These are phyloP conservation scores for Heliconius nattereri DNA, from an alignment of 1,140 invertebrate species.

Conservation along the genomic window DNA sequence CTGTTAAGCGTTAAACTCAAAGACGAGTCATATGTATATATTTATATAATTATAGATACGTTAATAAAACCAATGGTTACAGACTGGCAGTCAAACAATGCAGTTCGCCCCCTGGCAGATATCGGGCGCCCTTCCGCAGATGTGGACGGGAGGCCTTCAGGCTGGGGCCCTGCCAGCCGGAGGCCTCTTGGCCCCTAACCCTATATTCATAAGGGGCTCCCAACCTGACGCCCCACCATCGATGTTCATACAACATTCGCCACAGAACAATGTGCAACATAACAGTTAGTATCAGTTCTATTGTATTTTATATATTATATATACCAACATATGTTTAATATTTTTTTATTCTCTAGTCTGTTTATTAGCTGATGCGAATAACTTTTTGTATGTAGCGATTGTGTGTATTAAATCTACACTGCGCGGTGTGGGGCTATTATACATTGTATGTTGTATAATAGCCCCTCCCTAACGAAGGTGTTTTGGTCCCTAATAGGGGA, in stretches of 20 bases:
- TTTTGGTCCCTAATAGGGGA: too few species aligned
- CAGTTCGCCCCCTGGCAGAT: slow-evolving; percentile 84
- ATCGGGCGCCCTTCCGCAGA: slow-evolving; percentile 84
- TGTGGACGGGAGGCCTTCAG: slow-evolving; percentile 87
- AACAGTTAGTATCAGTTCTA: slow-evolving; percentile 58
- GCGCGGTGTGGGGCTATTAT: too few species aligned
- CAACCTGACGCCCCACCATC: slow-evolving; percentile 86
- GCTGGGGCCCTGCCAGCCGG: slow-evolving; percentile 74
- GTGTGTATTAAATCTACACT: slow-evolving; percentile 6
- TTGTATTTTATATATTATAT: slow-evolving; percentile 3
- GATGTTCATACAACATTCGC: slow-evolving; percentile 94
- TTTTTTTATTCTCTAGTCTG: neutral
- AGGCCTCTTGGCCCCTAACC: slow-evolving; percentile 85
- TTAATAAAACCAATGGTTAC: slow-evolving; percentile 40
- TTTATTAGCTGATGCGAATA: slow-evolving; percentile 14
- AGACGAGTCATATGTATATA: neutral
- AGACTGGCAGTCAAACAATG: slow-evolving; percentile 83
- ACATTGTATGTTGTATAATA: neutral
- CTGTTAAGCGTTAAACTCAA: too few species aligned
- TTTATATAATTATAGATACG: neutral
- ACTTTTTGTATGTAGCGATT: slow-evolving; percentile 15
- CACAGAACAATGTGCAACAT: slow-evolving; percentile 81
- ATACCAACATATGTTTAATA: neutral
- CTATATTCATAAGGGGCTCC: slow-evolving; percentile 90
- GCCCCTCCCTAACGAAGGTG: too few species aligned